phyloP scores from a whole-genome alignment of 2,113 vertebrate genomes.

The Platysternon megacephalum region DNA sequence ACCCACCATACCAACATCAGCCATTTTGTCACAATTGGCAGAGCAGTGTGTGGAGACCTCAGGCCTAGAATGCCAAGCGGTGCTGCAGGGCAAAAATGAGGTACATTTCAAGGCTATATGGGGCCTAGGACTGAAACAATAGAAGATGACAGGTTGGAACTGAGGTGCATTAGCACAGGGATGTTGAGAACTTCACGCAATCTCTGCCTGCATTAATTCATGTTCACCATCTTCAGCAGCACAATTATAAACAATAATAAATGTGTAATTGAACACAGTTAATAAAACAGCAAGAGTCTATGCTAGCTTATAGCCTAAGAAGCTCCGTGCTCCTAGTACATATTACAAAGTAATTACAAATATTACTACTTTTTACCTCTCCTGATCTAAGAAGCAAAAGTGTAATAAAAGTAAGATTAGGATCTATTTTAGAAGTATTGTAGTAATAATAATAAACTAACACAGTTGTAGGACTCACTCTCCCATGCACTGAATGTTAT shows the following conservation, averaged over 20 bases:
- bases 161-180: neutral
- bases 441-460: conserved; percentile 12
- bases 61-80: neutral
- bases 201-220: conserved; percentile 3
- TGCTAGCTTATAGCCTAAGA: neutral
- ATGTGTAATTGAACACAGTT: neutral
- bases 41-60: conserved; percentile 25
- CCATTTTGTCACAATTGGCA: neutral
- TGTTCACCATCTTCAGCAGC: neutral
- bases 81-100: neutral
- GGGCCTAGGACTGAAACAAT: neutral
- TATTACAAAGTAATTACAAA: neutral
- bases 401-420: neutral
- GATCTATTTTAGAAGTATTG: conserved; percentile 21
- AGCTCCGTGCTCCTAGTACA: neutral
- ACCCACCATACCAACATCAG: too few relatives aligned
- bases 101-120: neutral
- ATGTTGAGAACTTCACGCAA: conserved; percentile 30
- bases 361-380: neutral
- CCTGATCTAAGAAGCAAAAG: neutral
- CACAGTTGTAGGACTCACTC: neutral
- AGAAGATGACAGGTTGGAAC: neutral
- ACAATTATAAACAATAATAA: neutral
- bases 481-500: neutral
- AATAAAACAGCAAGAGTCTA: neutral